Evolutionary conservation across 1,140 invertebrate species (phyloP).

Genomic region (Listronotus oregonensis): DNA sequence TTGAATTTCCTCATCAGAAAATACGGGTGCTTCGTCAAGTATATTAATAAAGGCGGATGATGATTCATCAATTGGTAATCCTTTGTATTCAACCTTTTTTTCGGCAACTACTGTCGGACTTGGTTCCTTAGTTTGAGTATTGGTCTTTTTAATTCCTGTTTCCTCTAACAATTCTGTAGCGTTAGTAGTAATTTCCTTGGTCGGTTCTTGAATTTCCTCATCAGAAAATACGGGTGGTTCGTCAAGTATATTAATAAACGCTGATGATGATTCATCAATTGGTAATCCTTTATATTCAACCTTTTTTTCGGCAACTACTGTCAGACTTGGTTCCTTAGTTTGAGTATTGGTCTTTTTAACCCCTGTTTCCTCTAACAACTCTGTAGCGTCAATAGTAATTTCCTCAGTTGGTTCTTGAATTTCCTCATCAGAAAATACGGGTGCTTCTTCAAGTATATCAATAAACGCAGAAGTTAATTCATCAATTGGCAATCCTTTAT

Average conservation of each 20-base stretch:
- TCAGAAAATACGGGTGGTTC: slow-evolving; percentile 15
- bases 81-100: slow-evolving; percentile 51
- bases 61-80: slow-evolving; percentile 53
- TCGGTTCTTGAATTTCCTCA: neutral
- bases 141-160: too few relatives aligned
- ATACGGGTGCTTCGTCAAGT: slow-evolving; percentile 59
- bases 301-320: neutral
- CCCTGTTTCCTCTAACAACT: neutral
- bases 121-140: neutral
- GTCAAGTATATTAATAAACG: slow-evolving; percentile 58
- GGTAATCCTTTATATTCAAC: slow-evolving; percentile 49
- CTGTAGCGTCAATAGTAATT: neutral
- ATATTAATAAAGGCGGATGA: slow-evolving; percentile 60
- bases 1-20: slow-evolving; percentile 41
- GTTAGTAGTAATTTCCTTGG: neutral
- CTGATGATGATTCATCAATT: slow-evolving; percentile 51
- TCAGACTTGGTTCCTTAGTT: neutral
- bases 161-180: too few relatives aligned
- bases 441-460: slow-evolving; percentile 61
- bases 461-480: slow-evolving; percentile 59
- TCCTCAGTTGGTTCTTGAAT: neutral
- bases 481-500: slow-evolving; percentile 54
- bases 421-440: slow-evolving; percentile 49
- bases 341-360: neutral
- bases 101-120: neutral